Evolutionary conservation across 2,113 vertebrate genomes (phyloP).

Genomic region (Gadus macrocephalus): DNA sequence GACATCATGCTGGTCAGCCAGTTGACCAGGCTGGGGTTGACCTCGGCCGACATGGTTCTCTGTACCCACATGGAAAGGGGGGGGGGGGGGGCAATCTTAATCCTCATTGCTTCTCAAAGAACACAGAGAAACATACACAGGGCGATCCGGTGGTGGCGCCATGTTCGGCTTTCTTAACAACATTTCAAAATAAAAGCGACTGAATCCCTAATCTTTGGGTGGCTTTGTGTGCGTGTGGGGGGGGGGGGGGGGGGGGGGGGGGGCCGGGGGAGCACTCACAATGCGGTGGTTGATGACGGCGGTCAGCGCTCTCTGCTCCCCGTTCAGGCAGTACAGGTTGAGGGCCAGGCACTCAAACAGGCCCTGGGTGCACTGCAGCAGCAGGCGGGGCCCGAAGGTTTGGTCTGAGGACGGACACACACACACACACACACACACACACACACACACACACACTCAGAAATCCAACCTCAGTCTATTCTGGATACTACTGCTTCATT

Average conservation of each 20-base stretch:
- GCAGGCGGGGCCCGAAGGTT: conserved; percentile 73
- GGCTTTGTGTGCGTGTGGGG: too few species aligned
- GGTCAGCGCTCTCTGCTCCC: conserved; percentile 75
- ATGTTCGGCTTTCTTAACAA: too few species aligned
- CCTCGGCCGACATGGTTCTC: conserved; percentile 83
- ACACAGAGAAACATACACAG: too few species aligned
- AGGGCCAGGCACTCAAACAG: conserved; percentile 80
- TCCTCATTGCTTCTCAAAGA: too few species aligned
- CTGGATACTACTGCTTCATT: too few species aligned
- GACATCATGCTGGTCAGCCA: conserved; percentile 87
- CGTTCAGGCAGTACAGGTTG: conserved; percentile 77
- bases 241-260: too few species aligned
- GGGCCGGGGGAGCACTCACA: conserved; percentile 54
- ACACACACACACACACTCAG: too few species aligned
- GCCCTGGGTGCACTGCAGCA: conserved; percentile 78
- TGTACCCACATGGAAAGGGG: conserved; percentile 32
- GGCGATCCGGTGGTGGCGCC: too few species aligned
- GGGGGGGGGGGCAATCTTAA: neutral
- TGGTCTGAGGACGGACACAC: conserved; percentile 51
- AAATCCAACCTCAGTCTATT: too few species aligned
- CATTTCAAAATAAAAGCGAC: too few species aligned
- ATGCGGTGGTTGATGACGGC: conserved; percentile 79
- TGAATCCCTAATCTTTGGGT: too few species aligned
- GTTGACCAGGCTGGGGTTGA: conserved; percentile 82
- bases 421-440: too few species aligned